Base-by-base conservation (phyloP, 2,888 invertebrate species). In the Eupithecia inturbata region DNA sequence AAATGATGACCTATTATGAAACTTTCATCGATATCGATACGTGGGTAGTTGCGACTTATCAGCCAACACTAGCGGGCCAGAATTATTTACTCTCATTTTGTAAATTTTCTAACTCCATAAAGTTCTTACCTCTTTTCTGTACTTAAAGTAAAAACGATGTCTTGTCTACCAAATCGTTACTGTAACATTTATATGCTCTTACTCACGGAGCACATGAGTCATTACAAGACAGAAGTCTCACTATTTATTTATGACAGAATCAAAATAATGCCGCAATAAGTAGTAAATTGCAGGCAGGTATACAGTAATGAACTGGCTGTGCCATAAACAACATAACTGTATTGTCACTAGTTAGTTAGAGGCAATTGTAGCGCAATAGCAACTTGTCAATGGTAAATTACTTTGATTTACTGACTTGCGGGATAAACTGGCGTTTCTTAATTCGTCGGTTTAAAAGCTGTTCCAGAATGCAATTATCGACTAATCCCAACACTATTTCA, bases 311-410 rank as follows among this genome's bases (percentile, higher is more conserved):
- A 83, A 82, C 82, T 73, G 75, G 82, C 79, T 79, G 70, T 75
- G 12, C 78, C 78, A 83, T 86, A 86, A 85, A 85, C 81, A 82
- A 85, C 81, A 78, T 78, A 78, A 77, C 83, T 82, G 81, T 78
- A 84, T 83, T 83, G 83, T 83, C 74, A 78, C 81, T 83, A 72
- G 80, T 82, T 76, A 74, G 74, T 74, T 84, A 84, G 83, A 82
- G 80, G 79, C 75, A 74, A 79, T 77, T 75, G 69, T 78, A 79
- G 72, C 74, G 78, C 76, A 71, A 76, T 75, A 77, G 70, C 75
- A 79, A 80, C 79, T 82, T 81, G 81, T 79, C 77, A 75, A 22
- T 68, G 68, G 75, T 74, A 79, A 78, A 77, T 81, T 79, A 71
- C 66, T 45, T 49, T 67, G 67, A 67, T 66, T 66, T 66, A 66